Base-by-base conservation (phyloP, 2,797 vertebrate species). In the Myotis vivesi region DNA sequence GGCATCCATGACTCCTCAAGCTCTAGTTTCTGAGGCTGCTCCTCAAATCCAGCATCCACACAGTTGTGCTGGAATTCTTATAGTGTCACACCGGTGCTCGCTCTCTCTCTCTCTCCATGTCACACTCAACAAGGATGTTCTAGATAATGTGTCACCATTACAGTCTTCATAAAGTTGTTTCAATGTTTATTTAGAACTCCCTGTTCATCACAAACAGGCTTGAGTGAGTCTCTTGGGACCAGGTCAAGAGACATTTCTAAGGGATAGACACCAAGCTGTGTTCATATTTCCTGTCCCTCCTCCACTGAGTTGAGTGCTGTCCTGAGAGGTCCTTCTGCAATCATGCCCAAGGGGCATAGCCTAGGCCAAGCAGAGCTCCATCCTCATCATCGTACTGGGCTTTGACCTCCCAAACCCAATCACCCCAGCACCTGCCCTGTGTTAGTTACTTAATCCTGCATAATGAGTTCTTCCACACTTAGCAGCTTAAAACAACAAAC, bases 91-190 rank as follows among this genome's bases (percentile, higher is more conserved):
- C 9, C 46, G 16, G n/a, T 38, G 38, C 20, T 73, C 25, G 11
- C n/a, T 77, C n/a, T 59, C 10, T 59, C 57, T 59, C 3, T 53
- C 22, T 80, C 19, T 8, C 3, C 17, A 12, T 66, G 44, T 88
- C 66, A 77, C 82, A 82, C 23, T 55, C 53, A 87, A 36, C 33
- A 79, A 59, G 75, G 16, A 11, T 46, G 11, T 41, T 64, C 59
- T 55, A 55, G 46, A 28, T 84, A 33, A 13, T 44, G 20, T n/a
- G n/a, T 41, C 10, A 68, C 36, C 16, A 16, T 88, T 38, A 30
- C 55, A 66, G 49, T 92, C 44, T 75, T 91, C 71, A 17, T 87
- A 68, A 95, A 95, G 73, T 49, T 22, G 20, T 30, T 71, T 87
- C n/a, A 22, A 3, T 83, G 76, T 85, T 73, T 69, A 51, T 79